Conservation (phyloP, 2,888 invertebrate species). For the Salpingus planirostris region DNA sequence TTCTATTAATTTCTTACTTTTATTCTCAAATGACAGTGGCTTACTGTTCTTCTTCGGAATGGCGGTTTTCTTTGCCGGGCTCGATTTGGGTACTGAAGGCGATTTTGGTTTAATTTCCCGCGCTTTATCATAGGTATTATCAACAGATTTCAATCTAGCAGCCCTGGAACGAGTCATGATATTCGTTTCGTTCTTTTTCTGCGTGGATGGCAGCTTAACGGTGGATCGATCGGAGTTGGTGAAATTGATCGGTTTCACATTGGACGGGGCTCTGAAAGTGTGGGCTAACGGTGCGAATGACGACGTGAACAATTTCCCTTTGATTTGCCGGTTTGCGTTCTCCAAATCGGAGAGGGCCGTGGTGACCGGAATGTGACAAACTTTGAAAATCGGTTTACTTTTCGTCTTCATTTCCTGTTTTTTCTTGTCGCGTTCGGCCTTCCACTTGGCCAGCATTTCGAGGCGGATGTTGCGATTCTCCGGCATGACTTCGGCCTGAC, state of each 20-base stretch:
- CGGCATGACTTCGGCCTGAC: too few species aligned
- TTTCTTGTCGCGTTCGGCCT: constrained; percentile 24
- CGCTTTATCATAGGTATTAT: not conserved
- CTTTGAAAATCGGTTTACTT: constrained; percentile 32
- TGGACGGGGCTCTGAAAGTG: constrained; percentile 44
- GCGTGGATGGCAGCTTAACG: not conserved
- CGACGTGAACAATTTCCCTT: constrained; percentile 23
- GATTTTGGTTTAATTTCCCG: constrained; percentile 1
- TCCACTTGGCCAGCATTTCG: constrained; percentile 30
- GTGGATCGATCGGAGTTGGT: constrained; percentile 7
- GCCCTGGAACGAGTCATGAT: not conserved
- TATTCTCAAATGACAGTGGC: too few species aligned
- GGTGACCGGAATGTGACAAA: constrained; percentile 19
- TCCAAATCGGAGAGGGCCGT: constrained; percentile 20
- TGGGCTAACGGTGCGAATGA: constrained; percentile 49
- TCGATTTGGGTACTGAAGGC: too few species aligned
- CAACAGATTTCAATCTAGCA: not conserved
- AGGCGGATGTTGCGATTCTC: too few species aligned
- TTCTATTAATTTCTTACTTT: too few species aligned
- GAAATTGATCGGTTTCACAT: constrained; percentile 27
- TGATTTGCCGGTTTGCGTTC: constrained; percentile 25
- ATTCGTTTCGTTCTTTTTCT: too few species aligned
- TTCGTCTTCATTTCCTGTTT: constrained; percentile 19
- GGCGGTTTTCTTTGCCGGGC: too few species aligned
- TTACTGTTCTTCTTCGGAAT: too few species aligned